phyloP scores from a whole-genome alignment of 2,888 invertebrate species.

The Drosophila ezoana region DNA sequence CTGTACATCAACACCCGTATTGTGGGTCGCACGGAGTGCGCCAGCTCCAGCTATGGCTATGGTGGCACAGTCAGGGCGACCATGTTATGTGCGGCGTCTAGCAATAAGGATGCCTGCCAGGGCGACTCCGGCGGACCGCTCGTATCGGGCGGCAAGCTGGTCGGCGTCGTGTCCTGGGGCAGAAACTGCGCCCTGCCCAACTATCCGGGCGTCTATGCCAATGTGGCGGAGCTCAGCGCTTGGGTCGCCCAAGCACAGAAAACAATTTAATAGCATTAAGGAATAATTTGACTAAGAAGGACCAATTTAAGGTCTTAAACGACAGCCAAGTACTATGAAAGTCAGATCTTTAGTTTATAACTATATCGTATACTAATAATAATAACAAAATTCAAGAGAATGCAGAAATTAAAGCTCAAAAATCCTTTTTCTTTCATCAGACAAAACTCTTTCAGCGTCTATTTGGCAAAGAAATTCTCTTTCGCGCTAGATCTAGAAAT shows the following conservation, averaged over 20 bases:
- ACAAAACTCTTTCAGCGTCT: background rate
- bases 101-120: conserved; percentile 76
- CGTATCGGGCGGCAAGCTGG: conserved; percentile 58
- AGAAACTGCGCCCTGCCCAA: conserved; percentile 63
- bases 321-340: background rate
- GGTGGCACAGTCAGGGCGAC: conserved; percentile 48
- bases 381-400: background rate
- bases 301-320: background rate
- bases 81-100: conserved; percentile 75
- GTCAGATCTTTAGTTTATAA: background rate
- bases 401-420: background rate
- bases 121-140: conserved; percentile 83
- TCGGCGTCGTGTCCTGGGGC: conserved; percentile 82
- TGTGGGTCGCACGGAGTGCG: conserved; percentile 80
- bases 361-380: background rate
- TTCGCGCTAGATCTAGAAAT: too few species aligned
- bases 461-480: too few species aligned
- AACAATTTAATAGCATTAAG: background rate
- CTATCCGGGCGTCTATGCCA: conserved; percentile 79
- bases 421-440: too few species aligned
- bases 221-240: conserved; percentile 62
- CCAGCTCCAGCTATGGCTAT: conserved; percentile 83
- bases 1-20: conserved; percentile 49
- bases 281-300: background rate
- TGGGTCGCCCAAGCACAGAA: conserved; percentile 60